Evolutionary conservation across 2,888 invertebrate species (phyloP).

Genomic region (Lithophane ornitopus): DNA sequence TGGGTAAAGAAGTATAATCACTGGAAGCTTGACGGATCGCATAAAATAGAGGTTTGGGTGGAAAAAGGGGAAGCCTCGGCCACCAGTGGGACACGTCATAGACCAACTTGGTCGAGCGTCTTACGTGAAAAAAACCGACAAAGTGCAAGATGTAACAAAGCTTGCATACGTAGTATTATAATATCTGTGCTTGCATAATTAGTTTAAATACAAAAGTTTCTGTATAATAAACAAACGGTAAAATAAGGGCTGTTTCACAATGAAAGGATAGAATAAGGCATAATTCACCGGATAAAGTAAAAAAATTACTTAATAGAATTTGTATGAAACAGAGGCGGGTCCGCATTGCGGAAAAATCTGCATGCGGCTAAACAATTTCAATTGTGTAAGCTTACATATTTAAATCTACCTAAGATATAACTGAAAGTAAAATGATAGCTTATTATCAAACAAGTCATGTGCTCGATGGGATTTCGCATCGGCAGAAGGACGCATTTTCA

Average conservation of each 20-base stretch:
- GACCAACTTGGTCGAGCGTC: neutral
- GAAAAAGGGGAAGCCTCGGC: too few species aligned
- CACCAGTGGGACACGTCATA: neutral
- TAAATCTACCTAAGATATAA: neutral
- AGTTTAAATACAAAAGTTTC: too few species aligned
- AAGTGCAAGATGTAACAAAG: neutral
- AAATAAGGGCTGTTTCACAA: neutral
- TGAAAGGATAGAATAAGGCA: neutral
- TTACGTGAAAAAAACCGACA: too few species aligned
- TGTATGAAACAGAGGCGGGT: constrained; percentile 3
- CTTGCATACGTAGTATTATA: too few species aligned
- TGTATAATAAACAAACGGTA: neutral
- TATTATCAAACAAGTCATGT: neutral
- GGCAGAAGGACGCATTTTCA: neutral
- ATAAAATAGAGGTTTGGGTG: neutral
- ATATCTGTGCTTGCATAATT: too few species aligned
- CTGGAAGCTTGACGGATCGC: too few species aligned
- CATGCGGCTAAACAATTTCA: neutral
- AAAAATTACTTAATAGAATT: neutral
- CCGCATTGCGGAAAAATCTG: constrained; percentile 18
- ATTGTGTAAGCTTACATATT: neutral
- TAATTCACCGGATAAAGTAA: neutral
- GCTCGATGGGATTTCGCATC: neutral
- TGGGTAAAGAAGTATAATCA: neutral
- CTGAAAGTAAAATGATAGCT: neutral